Evolutionary conservation across 2,888 invertebrate species (phyloP), one percentile per base, ranked within the genome.

Genomic region (Gastrophysa polygoni): DNA sequence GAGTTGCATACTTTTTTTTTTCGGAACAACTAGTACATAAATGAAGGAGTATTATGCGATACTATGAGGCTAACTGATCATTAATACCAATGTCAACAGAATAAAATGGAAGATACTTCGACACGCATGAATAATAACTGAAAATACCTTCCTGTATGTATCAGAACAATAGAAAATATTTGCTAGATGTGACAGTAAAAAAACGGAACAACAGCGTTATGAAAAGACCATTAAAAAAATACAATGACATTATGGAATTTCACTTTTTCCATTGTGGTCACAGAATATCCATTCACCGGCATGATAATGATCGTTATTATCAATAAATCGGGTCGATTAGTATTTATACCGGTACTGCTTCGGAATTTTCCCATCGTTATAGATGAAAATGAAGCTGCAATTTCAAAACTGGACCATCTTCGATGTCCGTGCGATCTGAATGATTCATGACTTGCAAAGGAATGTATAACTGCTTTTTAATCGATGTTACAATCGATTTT

Each of bases 391-490:
- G 16, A 21, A 43, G 43, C 54, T 34, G 43, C 24, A 50, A 14
- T 57, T 50, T 57, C 50, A 50, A 43, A 57, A 57, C 18, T 34
- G 24, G 57, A 48, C 24, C 34, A 16, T 29, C 28, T 38, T 43
- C 17, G 21, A 24, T 32, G 17, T 43, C 18, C 11, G 16, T 54
- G 54, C 16, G 11, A 16, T 50, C 49, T 38, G 28, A 43, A 50
- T 50, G 57, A 50, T 57, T 49, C 57, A 47, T 57, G 57, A 24
- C 38, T 57, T 43, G 38, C 29, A 38, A 43, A 43, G 57, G 17
- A 57, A 57, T 57, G 38, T 57, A 48, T 57, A 57, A 57, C 47
- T 57, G 47, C 14, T 47, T 57, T 57, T 57, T 47, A 57, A 57
- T 57, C n/a, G n/a, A n/a, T n/a, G n/a, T n/a, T n/a, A n/a, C n/a